phyloP scores from a whole-genome alignment of 2,888 invertebrate species.

The Germaria angustata region DNA sequence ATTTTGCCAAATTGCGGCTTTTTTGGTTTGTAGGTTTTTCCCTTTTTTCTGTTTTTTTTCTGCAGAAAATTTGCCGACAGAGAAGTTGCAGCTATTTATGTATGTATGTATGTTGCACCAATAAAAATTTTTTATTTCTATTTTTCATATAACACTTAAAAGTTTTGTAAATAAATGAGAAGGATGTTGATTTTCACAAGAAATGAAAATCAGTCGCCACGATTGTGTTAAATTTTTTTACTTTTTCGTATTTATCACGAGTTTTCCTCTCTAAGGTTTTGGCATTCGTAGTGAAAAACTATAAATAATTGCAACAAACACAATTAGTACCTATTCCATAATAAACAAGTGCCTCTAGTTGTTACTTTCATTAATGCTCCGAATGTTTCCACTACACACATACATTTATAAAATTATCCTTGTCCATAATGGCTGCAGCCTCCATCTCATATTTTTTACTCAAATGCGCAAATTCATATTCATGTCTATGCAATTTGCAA shows the following conservation, averaged over 20 bases:
- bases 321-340: background rate
- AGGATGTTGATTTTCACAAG: background rate
- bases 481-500: constrained; percentile 41
- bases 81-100: constrained; percentile 24
- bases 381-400: no score
- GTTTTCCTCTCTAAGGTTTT: no score
- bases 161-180: constrained; percentile 13
- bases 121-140: background rate
- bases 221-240: background rate
- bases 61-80: constrained; percentile 8
- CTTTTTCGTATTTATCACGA: no score
- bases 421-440: constrained; percentile 16
- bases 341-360: background rate
- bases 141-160: constrained; percentile 37
- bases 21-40: constrained; percentile 54
- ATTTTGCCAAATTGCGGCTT: constrained; percentile 76
- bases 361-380: background rate
- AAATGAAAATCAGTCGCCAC: background rate
- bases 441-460: background rate
- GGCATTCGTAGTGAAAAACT: no score
- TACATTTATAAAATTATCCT: constrained; percentile 6
- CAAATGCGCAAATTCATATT: constrained; percentile 12
- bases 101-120: constrained; percentile 23
- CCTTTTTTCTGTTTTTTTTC: background rate
- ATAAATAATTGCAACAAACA: background rate